These are phyloP conservation scores for Halcyon malimbica DNA, from an alignment of 2,113 vertebrate genomes.

Conservation along the genomic window DNA sequence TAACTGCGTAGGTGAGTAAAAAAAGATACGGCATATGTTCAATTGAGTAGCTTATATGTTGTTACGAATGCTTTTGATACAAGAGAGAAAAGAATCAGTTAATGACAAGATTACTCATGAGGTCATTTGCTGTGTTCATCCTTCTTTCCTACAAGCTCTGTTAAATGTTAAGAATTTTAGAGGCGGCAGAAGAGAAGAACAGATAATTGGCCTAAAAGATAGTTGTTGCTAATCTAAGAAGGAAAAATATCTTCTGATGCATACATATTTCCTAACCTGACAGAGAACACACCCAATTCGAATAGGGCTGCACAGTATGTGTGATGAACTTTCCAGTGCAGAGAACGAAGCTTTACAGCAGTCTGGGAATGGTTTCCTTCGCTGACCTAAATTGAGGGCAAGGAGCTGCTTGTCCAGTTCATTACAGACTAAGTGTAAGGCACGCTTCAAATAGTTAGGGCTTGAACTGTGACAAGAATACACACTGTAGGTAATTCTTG, in stretches of 20 bases:
- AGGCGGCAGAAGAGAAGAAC: background rate
- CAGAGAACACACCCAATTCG: accelerated
- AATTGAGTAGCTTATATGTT: background rate
- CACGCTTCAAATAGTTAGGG: background rate
- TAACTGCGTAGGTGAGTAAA: slow-evolving; percentile 96
- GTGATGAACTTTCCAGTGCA: accelerated
- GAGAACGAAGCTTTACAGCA: background rate
- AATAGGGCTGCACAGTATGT: background rate
- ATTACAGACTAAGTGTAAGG: background rate
- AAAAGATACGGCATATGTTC: background rate
- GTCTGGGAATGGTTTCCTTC: background rate
- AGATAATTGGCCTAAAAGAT: background rate
- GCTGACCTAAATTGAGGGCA: background rate
- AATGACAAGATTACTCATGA: background rate
- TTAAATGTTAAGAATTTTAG: background rate
- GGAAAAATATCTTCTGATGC: background rate
- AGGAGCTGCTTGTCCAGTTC: background rate
- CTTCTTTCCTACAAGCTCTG: background rate
- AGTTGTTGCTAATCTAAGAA: background rate
- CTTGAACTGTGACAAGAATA: background rate
- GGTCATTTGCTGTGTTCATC: background rate
- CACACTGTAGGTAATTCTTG: background rate
- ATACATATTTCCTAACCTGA: background rate
- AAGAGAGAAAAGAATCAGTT: background rate
- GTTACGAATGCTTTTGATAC: background rate